Conservation (phyloP, 1,140 invertebrate species). For the Aphelinus atriplicis region DNA sequence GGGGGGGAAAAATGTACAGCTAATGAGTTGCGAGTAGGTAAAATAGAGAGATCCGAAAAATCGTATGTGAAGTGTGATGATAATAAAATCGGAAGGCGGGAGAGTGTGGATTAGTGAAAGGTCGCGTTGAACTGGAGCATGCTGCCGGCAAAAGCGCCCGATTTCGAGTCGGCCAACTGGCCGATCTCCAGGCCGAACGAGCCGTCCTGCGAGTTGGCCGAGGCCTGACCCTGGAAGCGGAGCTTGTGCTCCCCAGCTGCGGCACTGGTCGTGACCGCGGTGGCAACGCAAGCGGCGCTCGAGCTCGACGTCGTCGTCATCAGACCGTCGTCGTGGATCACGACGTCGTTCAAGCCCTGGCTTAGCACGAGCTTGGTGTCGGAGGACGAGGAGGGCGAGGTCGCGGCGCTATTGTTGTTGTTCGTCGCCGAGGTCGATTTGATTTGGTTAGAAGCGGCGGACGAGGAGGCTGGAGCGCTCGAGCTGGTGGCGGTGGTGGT, state of each 20-base stretch:
- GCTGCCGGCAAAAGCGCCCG: slow-evolving; percentile 52
- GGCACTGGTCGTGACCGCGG: not conserved
- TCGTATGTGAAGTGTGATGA: too few relatives aligned
- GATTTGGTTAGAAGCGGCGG: not conserved
- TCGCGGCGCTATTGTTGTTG: not conserved
- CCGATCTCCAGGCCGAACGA: not conserved
- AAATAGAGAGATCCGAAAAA: too few relatives aligned
- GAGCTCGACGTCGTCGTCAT: slow-evolving; percentile 32
- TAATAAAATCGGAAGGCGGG: not conserved
- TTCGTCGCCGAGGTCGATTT: not conserved
- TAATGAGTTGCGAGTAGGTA: too few relatives aligned
- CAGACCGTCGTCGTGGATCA: slow-evolving; percentile 23
- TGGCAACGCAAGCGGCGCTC: slow-evolving; percentile 9
- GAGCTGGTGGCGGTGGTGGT: slow-evolving; percentile 40
- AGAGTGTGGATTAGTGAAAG: slow-evolving; percentile 58
- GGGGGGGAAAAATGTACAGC: too few relatives aligned
- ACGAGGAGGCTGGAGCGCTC: not conserved
- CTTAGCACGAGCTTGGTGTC: slow-evolving; percentile 43
- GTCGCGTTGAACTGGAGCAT: slow-evolving; percentile 63
- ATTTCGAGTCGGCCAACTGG: slow-evolving; percentile 20
- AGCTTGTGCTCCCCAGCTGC: slow-evolving; percentile 14
- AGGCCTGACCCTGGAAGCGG: slow-evolving; percentile 19
- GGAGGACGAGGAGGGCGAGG: slow-evolving; percentile 49
- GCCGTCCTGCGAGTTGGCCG: not conserved
- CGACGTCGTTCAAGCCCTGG: slow-evolving; percentile 24